A percentile compares a stretch with the other conserved stretches of the same genome.
Conservation (phyloP, 2,888 invertebrate genomes). For the Eupeodes luniger region DNA sequence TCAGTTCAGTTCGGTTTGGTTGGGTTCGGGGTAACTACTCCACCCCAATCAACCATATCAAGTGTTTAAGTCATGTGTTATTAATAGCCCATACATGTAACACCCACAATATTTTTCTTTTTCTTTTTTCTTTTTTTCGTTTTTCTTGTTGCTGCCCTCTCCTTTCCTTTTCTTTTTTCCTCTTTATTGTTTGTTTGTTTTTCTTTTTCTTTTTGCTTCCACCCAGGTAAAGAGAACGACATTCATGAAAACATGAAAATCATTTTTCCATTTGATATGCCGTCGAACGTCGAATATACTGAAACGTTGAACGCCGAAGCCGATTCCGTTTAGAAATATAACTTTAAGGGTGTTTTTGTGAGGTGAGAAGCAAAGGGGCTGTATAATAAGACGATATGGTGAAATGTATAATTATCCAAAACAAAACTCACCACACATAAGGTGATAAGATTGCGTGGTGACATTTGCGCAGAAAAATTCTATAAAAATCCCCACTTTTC, state of each 20-base stretch:
- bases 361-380: slow-evolving; percentile 32
- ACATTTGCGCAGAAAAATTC: slow-evolving; percentile 59
- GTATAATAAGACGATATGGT: slow-evolving; percentile 1
- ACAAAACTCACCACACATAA: slow-evolving; percentile 56
- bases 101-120: slow-evolving; percentile 70
- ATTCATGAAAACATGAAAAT: slow-evolving; percentile 65
- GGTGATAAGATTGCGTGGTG: slow-evolving; percentile 31
- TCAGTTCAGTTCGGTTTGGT: no score
- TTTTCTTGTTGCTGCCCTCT: no score
- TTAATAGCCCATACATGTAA: slow-evolving; percentile 76
- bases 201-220: background rate
- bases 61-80: slow-evolving; percentile 76
- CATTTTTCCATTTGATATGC: slow-evolving; percentile 70
- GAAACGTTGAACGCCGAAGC: background rate
- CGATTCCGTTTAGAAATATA: slow-evolving; percentile 56
- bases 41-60: slow-evolving; percentile 69
- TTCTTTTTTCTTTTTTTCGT: slow-evolving; percentile 37
- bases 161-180: slow-evolving; percentile 28
- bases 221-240: slow-evolving; percentile 27
- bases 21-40: slow-evolving; percentile 46
- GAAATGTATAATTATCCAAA: background rate
- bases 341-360: slow-evolving; percentile 11
- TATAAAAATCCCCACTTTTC: slow-evolving; percentile 30
- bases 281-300: no score
- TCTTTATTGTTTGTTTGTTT: slow-evolving; percentile 25